Percentiles rank a stretch among this genome's conserved stretches.
phyloP scores from a whole-genome alignment of 1,140 invertebrate genomes.

The Drosophila quadrilineata region DNA sequence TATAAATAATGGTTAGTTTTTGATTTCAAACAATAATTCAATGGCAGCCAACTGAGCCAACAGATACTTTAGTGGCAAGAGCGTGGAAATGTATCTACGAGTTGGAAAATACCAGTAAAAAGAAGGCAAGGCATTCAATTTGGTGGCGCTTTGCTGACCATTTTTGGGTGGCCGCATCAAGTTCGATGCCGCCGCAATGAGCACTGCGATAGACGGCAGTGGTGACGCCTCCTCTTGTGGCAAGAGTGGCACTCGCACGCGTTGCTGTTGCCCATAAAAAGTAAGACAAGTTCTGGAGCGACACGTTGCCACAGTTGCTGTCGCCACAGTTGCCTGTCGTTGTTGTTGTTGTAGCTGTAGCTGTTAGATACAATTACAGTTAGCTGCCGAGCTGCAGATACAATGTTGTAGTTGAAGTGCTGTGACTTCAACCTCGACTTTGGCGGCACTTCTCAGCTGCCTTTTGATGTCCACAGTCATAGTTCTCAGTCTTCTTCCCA shows the following conservation, averaged over 20 bases:
- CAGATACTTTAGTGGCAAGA: slow-evolving; percentile 2
- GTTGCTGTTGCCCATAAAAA: slow-evolving; percentile 65
- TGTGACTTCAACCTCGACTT: slow-evolving; percentile 43
- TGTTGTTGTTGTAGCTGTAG: slow-evolving; percentile 55
- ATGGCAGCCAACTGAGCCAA: slow-evolving; percentile 17
- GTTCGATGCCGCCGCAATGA: slow-evolving; percentile 8
- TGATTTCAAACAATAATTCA: slow-evolving; percentile 72
- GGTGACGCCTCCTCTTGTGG: slow-evolving; percentile 28
- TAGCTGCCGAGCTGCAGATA: slow-evolving; percentile 53
- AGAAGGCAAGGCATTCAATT: slow-evolving; percentile 41
- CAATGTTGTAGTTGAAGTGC: neutral
- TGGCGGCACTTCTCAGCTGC: slow-evolving; percentile 58
- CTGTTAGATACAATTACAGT: slow-evolving; percentile 79
- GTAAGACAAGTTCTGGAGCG: slow-evolving; percentile 69
- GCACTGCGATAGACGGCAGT: slow-evolving; percentile 1
- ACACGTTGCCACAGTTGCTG: slow-evolving; percentile 63
- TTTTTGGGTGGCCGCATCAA: slow-evolving; percentile 70
- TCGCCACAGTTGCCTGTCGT: slow-evolving; percentile 16
- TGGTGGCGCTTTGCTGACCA: slow-evolving; percentile 73
- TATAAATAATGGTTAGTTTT: slow-evolving; percentile 73
- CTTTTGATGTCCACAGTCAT: slow-evolving; percentile 66
- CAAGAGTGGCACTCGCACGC: slow-evolving; percentile 15
- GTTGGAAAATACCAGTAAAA: slow-evolving; percentile 28
- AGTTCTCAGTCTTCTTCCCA: slow-evolving; percentile 21
- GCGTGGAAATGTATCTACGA: slow-evolving; percentile 27